phyloP scores from a whole-genome alignment of 2,888 invertebrate species.

The Bedellia somnulentella region DNA sequence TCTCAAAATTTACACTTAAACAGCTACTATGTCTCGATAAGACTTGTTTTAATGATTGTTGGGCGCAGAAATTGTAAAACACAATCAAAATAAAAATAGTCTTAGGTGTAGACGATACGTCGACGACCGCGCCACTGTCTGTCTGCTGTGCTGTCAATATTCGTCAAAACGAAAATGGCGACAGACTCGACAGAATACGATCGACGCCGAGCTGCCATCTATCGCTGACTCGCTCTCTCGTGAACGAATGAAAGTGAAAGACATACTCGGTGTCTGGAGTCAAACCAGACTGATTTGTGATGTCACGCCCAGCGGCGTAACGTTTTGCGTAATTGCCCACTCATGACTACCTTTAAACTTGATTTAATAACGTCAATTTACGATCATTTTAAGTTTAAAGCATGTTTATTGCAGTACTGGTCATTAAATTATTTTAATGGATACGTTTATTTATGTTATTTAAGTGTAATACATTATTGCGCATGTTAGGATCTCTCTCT shows the following conservation, averaged over 20 bases:
- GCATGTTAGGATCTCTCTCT: conserved; percentile 59
- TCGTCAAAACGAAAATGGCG: conserved; percentile 75
- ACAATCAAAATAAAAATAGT: conserved; percentile 60
- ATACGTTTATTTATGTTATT: too few species aligned
- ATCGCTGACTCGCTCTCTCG: conserved; percentile 21
- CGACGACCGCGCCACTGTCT: conserved; percentile 56
- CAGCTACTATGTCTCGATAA: too few species aligned
- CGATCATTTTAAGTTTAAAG: conserved; percentile 37
- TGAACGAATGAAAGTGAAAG: conserved; percentile 22
- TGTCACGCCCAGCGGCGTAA: conserved; percentile 63
- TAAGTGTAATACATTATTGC: conserved; percentile 42
- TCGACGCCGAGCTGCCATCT: conserved; percentile 41
- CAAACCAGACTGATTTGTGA: conserved; percentile 55
- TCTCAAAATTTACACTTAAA: conserved; percentile 4
- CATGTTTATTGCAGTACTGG: conserved; percentile 42
- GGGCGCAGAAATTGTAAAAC: conserved; percentile 27
- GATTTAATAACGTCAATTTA: conserved; percentile 55
- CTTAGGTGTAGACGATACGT: conserved; percentile 43
- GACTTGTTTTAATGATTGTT: too few species aligned
- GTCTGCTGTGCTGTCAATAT: conserved; percentile 69
- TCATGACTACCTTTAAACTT: conserved; percentile 47
- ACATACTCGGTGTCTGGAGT: conserved; percentile 39
- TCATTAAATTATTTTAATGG: conserved; percentile 34
- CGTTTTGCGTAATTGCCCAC: conserved; percentile 58
- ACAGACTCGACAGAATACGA: conserved; percentile 64